phyloP scores from a whole-genome alignment of 2,888 invertebrate genomes.

The Opisthograptis luteolata region DNA sequence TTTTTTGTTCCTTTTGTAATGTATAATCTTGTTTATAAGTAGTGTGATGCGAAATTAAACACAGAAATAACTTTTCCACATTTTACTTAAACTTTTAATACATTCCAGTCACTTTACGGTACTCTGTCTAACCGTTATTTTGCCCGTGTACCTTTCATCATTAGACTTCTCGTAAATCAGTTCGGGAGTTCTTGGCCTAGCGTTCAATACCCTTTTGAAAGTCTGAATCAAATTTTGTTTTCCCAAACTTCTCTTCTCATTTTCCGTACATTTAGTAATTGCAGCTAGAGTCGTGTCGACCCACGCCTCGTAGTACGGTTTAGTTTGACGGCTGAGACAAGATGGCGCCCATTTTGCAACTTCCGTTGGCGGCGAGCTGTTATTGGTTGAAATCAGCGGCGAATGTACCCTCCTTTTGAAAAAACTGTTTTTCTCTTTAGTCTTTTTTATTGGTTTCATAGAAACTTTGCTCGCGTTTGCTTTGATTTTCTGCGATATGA shows the following conservation, averaged over 20 bases:
- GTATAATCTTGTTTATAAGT: too few species aligned
- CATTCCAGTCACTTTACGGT: constrained; percentile 17
- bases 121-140: constrained; percentile 56
- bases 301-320: constrained; percentile 75
- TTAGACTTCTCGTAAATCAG: constrained; percentile 48
- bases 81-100: neutral
- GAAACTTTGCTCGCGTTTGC: constrained; percentile 4
- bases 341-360: constrained; percentile 67
- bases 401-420: constrained; percentile 14
- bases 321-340: constrained; percentile 52
- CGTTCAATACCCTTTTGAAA: constrained; percentile 43
- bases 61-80: too few species aligned
- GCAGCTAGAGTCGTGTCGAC: constrained; percentile 64
- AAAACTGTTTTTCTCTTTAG: constrained; percentile 5
- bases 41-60: too few species aligned
- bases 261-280: constrained; percentile 46
- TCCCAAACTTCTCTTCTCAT: constrained; percentile 45
- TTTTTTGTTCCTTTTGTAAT: too few species aligned
- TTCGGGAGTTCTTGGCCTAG: constrained; percentile 48
- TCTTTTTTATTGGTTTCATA: constrained; percentile 11
- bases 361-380: constrained; percentile 56
- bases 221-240: constrained; percentile 42
- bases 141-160: constrained; percentile 63
- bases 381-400: constrained; percentile 8
- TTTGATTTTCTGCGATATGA: constrained; percentile 13